Evolutionary conservation across 2,888 invertebrate species (phyloP).

Genomic region (Cryptus armator): DNA sequence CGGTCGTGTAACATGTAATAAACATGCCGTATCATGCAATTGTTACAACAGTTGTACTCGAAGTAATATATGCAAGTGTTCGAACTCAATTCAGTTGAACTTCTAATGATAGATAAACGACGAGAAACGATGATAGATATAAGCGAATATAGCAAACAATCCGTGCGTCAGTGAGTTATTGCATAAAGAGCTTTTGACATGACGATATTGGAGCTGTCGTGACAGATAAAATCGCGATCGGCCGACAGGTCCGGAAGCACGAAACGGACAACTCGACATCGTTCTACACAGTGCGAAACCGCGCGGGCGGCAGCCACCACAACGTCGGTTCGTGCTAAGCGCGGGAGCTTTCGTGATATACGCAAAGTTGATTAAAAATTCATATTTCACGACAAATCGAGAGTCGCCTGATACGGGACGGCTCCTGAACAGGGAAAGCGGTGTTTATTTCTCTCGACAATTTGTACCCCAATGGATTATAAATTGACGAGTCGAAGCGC

Average conservation of each 20-base stretch:
- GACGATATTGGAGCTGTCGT: neutral
- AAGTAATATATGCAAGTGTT: neutral
- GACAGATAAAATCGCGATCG: conserved; percentile 33
- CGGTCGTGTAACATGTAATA: no score
- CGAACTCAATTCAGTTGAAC: neutral
- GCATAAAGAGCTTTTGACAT: neutral
- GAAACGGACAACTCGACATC: conserved; percentile 47
- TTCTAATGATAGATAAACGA: neutral
- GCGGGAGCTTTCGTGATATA: neutral
- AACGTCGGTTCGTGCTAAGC: neutral
- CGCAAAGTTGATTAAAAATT: conserved; percentile 56
- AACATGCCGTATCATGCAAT: no score
- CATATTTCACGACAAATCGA: conserved; percentile 63
- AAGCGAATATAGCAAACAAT: neutral
- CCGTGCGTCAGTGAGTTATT: neutral
- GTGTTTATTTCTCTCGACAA: conserved; percentile 44
- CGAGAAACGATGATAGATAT: neutral
- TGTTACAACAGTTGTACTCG: no score
- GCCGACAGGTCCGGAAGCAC: conserved; percentile 26
- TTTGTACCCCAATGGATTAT: neutral
- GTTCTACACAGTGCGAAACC: conserved; percentile 5
- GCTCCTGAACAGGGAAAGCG: neutral
- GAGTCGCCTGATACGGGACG: neutral
- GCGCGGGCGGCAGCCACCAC: neutral
- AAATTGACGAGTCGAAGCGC: neutral